Evolutionary conservation across 1,140 invertebrate genomes (phyloP).

Genomic region (Leptinotarsa undecemlineata): DNA sequence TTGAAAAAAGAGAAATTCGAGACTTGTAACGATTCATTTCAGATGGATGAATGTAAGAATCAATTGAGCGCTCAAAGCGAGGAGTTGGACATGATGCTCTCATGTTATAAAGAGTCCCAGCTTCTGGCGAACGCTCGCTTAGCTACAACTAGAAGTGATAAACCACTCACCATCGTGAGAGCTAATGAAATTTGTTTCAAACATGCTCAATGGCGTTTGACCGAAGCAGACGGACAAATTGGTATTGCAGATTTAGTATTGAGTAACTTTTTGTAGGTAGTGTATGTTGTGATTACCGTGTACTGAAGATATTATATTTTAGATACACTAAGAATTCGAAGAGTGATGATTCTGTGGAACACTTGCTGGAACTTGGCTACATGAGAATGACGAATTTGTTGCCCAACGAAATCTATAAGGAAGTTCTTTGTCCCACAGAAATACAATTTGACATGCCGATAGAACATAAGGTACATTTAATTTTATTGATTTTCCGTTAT

Average conservation of each 20-base stretch:
- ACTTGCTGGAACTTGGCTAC: constrained; percentile 96
- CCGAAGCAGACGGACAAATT: constrained; percentile 95
- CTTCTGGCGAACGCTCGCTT: constrained; percentile 66
- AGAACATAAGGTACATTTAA: constrained; percentile 66
- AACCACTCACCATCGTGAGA: constrained; percentile 76
- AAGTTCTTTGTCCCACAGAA: constrained; percentile 87
- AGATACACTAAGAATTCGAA: constrained; percentile 95
- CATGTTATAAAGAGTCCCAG: constrained; percentile 87
- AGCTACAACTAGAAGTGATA: constrained; percentile 60
- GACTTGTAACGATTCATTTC: constrained; percentile 33
- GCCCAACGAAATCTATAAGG: constrained; percentile 92
- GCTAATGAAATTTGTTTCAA: constrained; percentile 98
- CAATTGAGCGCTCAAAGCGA: constrained; percentile 83
- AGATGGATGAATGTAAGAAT: constrained; percentile 90
- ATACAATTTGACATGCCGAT: constrained; percentile 88
- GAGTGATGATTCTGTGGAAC: constrained; percentile 95
- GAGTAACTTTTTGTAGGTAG: constrained; percentile 87
- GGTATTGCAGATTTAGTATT: constrained; percentile 95
- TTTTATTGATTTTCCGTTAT: not conserved
- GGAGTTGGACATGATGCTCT: constrained; percentile 88
- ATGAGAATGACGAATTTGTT: constrained; percentile 93
- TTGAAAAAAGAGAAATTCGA: not conserved
- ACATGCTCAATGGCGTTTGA: constrained; percentile 97
- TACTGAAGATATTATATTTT: constrained; percentile 10
- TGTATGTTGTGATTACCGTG: not conserved